Conservation (phyloP, 2,113 vertebrate species). For the Cyprinodon variegatus region DNA sequence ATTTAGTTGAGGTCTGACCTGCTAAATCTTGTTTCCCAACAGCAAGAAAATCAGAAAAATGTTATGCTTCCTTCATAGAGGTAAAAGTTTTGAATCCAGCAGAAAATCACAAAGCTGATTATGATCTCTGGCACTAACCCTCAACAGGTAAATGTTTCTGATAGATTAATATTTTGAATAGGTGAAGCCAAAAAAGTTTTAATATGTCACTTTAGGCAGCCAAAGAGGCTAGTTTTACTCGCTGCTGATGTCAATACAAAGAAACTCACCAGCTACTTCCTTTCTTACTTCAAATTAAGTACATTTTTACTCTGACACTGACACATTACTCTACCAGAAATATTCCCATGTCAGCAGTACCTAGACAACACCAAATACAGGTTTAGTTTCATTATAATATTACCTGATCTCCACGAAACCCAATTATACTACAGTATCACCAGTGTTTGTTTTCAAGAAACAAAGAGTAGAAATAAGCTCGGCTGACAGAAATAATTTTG, state of each 20-base stretch:
- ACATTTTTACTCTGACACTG: background rate
- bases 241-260: background rate
- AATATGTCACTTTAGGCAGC: background rate
- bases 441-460: slow-evolving; percentile 42
- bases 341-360: background rate
- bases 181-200: background rate
- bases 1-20: background rate
- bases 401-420: too few species aligned
- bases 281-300: background rate
- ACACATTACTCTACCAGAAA: background rate
- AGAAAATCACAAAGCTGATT: background rate
- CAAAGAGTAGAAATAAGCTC: slow-evolving; percentile 25
- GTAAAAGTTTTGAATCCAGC: background rate
- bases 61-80: background rate
- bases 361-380: background rate
- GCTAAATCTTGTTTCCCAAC: background rate
- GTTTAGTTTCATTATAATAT: background rate
- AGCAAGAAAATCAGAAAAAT: background rate
- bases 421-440: background rate
- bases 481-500: slow-evolving; percentile 37
- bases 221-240: background rate
- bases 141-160: slow-evolving; percentile 50
- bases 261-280: background rate
- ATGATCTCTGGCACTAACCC: background rate
- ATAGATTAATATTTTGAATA: slow-evolving; percentile 38